Base-by-base conservation (phyloP, 1,140 invertebrate genomes). In the Hylaeus anthracinus region DNA sequence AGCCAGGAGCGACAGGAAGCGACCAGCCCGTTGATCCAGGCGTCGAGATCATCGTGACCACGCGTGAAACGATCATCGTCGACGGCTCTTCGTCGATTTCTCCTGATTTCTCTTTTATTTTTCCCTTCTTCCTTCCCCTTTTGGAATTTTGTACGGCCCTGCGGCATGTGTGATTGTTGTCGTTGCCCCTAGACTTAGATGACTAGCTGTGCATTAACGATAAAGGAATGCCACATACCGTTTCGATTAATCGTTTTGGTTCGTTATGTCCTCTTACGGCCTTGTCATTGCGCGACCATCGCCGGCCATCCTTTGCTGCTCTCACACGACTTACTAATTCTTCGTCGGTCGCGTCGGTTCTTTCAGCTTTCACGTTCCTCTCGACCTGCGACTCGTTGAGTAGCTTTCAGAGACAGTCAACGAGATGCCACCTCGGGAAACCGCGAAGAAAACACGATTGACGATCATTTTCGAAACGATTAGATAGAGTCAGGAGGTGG, bases 151-250 rank as follows among this genome's bases (percentile, higher is more conserved):
- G 84, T 88, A 91, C 88, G 88, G 86, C 90, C 90, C 91, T 92
- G 90, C 91, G 92, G 93, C 93, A 93, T 93, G 93, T 93, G 91
- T 92, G 86, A 90, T 91, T 92, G 93, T 93, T 93, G 92, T 93
- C 90, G 92, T 93, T 93, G 86, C 89, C 92, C 88, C 88, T 92
- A 93, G 91, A 92, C 88, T 91, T 93, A 93, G 93, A 91, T 88
- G 92, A 89, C 84, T 93, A 93, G 91, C 87, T 93, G 90, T 93
- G 92, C 91, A 93, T 93, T 92, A 92, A 92, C 91, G 89, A 92
- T 90, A 91, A 87, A 93, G 88, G 93, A 93, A 93, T 93, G 93
- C 92, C 89, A 93, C 90, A 91, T 90, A 91, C 86, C 89, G 88
- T 92, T 85, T 81, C 83, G 80, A 88, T 86, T 87, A 85, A 89